Base-by-base conservation (phyloP, 2,797 vertebrate species). In the Mormyrus hasselquistii region DNA sequence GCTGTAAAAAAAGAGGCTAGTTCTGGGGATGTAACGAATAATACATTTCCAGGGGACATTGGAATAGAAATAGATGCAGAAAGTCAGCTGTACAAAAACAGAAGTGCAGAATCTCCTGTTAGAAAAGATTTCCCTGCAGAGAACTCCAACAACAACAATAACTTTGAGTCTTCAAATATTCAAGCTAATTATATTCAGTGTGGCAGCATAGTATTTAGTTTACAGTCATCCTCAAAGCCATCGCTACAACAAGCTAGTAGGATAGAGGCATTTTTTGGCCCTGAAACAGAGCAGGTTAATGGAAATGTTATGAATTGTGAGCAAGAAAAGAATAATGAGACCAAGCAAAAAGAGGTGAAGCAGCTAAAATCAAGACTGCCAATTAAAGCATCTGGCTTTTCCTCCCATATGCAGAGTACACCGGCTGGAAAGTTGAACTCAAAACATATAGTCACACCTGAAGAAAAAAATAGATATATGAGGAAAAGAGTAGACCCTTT, bases 301-400 rank as follows among this genome's bases (percentile, higher is more conserved):
- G 95, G 96, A 92, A 92, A 89, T 91, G 93, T 92, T 92, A 93
- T 92, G 93, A 94, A 94, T 90, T 95, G 94, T 92, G 95, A 96
- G 93, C 94, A 94, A 94, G 94, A 90, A 55, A 92, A 96, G 92
- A 94, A 94, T 91, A 93, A 93, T 84, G 95, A 95, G 92, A 91
- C 95, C 93, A 95, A 95, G 95, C 94, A 96, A 88, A 88, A 93
- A 0, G 88, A 96, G 96, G 94, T 92, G 91, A 94, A 95, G 94
- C 96, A 96, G 94, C 96, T 93, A 94, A 98, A 96, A 92, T 99
- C 98, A 92, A 98, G 96, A 93, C 96, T 99, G 95, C 99, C 98
- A 55, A 91, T 99, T 92, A 97, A 97, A 94, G 95, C 95, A 88
- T 93, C 94, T 92, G 93, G 93, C 90, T 94, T 91, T 94, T 94